Evolutionary conservation across 64 coral and sea anemone genomes (phyloP).

Genomic region (Montipora cactus): DNA sequence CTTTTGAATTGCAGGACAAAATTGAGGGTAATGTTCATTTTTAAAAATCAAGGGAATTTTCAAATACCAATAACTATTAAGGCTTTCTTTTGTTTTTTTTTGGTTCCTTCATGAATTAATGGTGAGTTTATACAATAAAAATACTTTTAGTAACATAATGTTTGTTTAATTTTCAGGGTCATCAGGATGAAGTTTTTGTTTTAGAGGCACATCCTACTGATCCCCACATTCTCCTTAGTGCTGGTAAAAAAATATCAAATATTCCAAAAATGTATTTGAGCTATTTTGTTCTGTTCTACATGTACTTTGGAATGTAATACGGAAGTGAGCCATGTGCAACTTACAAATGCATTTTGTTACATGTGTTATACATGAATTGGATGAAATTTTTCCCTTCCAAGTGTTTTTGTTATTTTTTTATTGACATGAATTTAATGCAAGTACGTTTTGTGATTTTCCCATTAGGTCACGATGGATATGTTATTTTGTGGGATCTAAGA

Average conservation of each 20-base stretch:
- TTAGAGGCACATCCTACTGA: constrained; percentile 96
- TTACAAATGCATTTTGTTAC: too few relatives aligned
- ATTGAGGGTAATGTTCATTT: too few relatives aligned
- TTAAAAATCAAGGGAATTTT: too few relatives aligned
- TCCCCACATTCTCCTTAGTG: constrained; percentile 87
- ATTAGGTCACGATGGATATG: constrained; percentile 97
- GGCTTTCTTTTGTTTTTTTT: too few relatives aligned
- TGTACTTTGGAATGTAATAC: too few relatives aligned
- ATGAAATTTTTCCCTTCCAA: not conserved
- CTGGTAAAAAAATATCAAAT: constrained; percentile 46
- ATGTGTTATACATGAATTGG: too few relatives aligned
- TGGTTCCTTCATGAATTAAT: not conserved
- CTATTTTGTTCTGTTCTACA: too few relatives aligned
- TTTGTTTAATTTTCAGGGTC: constrained; percentile 65
- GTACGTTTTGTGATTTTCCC: not conserved
- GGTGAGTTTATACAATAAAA: too few relatives aligned
- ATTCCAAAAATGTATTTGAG: too few relatives aligned
- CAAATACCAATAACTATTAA: too few relatives aligned
- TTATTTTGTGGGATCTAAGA: constrained; percentile 97
- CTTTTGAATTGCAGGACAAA: too few relatives aligned
- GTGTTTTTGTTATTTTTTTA: not conserved
- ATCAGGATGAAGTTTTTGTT: constrained; percentile 97
- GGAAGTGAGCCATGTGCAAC: too few relatives aligned
- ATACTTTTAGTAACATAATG: not conserved
- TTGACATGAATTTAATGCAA: not conserved